phyloP scores from a whole-genome alignment of 2,888 invertebrate species.

The Clivina fossor region DNA sequence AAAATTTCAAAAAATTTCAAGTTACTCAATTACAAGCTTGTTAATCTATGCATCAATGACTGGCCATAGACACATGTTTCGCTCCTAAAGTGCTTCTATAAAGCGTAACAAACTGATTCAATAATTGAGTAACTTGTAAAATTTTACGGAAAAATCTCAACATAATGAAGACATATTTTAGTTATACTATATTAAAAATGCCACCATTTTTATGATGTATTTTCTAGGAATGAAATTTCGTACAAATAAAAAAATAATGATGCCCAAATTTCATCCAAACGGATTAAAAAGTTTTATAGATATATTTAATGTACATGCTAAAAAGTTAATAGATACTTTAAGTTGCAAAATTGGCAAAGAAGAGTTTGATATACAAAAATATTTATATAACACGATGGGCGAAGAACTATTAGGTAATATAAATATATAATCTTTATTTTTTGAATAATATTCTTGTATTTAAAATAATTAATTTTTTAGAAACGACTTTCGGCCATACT shows the following conservation, averaged over 20 bases:
- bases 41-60: too few relatives aligned
- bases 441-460: slow-evolving; percentile 9
- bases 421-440: not conserved
- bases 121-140: too few relatives aligned
- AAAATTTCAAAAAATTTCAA: too few relatives aligned
- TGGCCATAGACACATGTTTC: too few relatives aligned
- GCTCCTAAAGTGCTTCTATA: too few relatives aligned
- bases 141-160: too few relatives aligned
- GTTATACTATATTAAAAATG: too few relatives aligned
- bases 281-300: slow-evolving; percentile 40
- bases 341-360: slow-evolving; percentile 36
- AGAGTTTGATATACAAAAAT: slow-evolving; percentile 41
- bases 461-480: slow-evolving; percentile 36
- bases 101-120: too few relatives aligned
- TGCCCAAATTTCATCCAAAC: slow-evolving; percentile 41
- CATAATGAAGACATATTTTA: too few relatives aligned
- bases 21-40: too few relatives aligned
- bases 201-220: too few relatives aligned
- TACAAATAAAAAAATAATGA: slow-evolving; percentile 41
- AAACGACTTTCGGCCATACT: slow-evolving; percentile 41
- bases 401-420: slow-evolving; percentile 40
- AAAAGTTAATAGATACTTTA: slow-evolving; percentile 35
- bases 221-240: slow-evolving; percentile 41
- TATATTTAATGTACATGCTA: slow-evolving; percentile 40
- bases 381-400: slow-evolving; percentile 40